Evolutionary conservation across 2,888 invertebrate species (phyloP).

Genomic region (Mesorhabditis sp.): DNA sequence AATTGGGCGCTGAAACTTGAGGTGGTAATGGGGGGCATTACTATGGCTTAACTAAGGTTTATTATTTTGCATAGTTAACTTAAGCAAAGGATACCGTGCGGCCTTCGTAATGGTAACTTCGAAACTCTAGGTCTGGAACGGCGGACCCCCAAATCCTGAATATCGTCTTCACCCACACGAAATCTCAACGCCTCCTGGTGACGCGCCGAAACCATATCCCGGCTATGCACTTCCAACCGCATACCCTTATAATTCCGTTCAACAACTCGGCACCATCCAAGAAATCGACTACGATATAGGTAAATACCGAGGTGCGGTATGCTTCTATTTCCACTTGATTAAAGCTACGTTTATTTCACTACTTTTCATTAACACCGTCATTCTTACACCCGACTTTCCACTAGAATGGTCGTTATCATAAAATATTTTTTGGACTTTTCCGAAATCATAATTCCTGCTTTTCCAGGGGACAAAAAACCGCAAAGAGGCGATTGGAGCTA

Average conservation of each 20-base stretch:
- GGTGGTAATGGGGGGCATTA: not conserved
- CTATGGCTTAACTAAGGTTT: not conserved
- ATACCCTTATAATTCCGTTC: not conserved
- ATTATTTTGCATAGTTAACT: too few relatives aligned
- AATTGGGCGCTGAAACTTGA: not conserved
- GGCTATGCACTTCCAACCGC: not conserved
- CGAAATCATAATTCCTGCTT: too few relatives aligned
- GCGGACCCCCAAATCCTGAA: not conserved
- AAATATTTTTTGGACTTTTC: too few relatives aligned
- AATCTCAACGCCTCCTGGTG: too few relatives aligned
- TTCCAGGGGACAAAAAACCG: not conserved
- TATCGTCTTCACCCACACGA: not conserved
- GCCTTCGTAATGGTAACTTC: too few relatives aligned
- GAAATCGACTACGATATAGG: not conserved
- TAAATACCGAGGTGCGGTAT: not conserved
- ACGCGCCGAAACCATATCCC: not conserved
- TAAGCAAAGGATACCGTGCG: too few relatives aligned
- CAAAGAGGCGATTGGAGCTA: slow-evolving; percentile 7
- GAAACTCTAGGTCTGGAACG: too few relatives aligned
- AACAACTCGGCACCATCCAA: slow-evolving; percentile 2
- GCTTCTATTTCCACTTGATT: not conserved
- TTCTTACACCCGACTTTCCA: too few relatives aligned
- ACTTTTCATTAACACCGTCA: not conserved
- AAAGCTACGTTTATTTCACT: not conserved
- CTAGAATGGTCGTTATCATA: too few relatives aligned